Conservation (phyloP, 1,140 invertebrate species). For the Musca vetustissima region DNA sequence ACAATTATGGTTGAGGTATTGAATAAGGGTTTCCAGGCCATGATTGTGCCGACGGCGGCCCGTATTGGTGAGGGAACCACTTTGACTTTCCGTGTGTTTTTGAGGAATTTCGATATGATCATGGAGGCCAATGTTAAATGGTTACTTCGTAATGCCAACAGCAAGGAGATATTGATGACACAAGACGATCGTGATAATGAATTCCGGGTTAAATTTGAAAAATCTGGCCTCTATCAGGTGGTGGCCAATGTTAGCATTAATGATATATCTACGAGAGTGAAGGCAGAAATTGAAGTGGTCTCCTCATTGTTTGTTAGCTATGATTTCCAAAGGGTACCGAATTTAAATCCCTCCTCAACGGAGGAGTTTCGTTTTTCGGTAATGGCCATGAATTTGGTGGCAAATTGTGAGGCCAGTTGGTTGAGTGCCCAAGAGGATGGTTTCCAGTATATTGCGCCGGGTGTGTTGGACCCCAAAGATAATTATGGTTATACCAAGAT, state of each 20-base stretch:
- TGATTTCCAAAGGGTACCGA: conserved; percentile 14
- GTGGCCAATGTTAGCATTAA: conserved; percentile 8
- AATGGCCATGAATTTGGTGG: conserved; percentile 11
- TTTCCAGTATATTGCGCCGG: background rate
- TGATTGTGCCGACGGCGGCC: conserved; percentile 1
- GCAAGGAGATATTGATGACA: background rate
- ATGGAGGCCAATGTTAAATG: background rate
- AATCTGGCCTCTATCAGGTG: background rate
- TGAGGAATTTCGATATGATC: conserved; percentile 1
- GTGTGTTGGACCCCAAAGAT: conserved; percentile 3
- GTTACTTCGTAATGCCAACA: background rate
- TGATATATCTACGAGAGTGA: background rate
- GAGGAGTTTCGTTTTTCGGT: conserved; percentile 10
- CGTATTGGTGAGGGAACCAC: background rate
- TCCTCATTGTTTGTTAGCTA: conserved; percentile 16
- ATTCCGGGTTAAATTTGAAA: conserved; percentile 1
- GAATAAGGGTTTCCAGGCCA: background rate
- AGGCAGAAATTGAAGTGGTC: conserved; percentile 12
- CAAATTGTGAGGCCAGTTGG: conserved; percentile 15
- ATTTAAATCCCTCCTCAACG: conserved; percentile 15
- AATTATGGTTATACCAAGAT: conserved; percentile 15
- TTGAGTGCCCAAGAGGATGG: conserved; percentile 19
- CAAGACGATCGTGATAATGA: background rate
- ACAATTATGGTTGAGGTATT: background rate
- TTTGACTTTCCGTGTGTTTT: conserved; percentile 9